Evolutionary conservation across 2,113 vertebrate genomes (phyloP).

Genomic region (Sardina pilchardus): DNA sequence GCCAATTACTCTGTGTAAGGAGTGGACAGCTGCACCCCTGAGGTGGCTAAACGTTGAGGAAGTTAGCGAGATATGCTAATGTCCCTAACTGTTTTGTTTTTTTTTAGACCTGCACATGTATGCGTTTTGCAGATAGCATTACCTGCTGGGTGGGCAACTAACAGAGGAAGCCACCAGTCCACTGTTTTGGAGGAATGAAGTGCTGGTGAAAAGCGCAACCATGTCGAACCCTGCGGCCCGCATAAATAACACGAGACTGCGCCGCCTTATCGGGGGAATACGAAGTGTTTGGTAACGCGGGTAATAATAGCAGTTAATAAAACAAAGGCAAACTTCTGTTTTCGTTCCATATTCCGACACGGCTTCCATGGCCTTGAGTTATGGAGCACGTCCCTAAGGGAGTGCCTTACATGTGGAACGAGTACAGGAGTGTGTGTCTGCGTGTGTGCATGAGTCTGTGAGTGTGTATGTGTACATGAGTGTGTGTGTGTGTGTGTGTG

Average conservation of each 20-base stretch:
- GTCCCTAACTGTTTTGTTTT: not conserved
- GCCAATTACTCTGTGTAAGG: not conserved
- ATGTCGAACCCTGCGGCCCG: slow-evolving; percentile 20
- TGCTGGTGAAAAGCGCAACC: slow-evolving; percentile 41
- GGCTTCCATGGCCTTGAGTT: slow-evolving; percentile 54
- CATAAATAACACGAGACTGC: slow-evolving; percentile 51
- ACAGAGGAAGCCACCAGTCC: not conserved
- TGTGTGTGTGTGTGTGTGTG: not conserved
- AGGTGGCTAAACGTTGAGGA: not conserved
- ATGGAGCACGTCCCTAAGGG: slow-evolving; percentile 63
- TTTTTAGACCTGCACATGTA: not conserved
- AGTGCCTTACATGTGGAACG: slow-evolving; percentile 57
- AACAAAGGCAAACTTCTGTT: slow-evolving; percentile 61
- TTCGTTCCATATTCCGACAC: slow-evolving; percentile 61
- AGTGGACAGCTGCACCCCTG: not conserved
- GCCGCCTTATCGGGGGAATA: slow-evolving; percentile 47
- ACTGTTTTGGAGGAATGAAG: slow-evolving; percentile 36
- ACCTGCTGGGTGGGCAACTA: not conserved
- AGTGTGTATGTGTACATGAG: not conserved
- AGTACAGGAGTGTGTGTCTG: not conserved
- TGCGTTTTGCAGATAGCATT: not conserved
- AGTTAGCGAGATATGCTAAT: not conserved
- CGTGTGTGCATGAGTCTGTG: not conserved
- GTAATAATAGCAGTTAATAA: slow-evolving; percentile 66
- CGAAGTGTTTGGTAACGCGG: slow-evolving; percentile 51